Conservation (phyloP, 2,888 invertebrate genomes). For the Fabriciana adippe region DNA sequence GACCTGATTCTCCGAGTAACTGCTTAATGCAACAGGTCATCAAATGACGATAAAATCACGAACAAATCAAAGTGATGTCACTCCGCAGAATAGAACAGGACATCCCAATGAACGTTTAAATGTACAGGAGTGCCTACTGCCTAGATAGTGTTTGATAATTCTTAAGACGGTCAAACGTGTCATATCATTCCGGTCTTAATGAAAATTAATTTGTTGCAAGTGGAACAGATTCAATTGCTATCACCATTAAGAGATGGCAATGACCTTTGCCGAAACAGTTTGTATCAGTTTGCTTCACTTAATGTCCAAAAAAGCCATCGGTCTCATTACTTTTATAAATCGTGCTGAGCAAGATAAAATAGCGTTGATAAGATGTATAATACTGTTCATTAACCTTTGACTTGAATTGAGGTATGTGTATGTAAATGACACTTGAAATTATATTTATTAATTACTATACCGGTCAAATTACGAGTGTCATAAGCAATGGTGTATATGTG, state of each 20-base stretch:
- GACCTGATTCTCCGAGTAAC: slow-evolving; percentile 21
- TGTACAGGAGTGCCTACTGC: background rate
- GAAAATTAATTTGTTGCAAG: slow-evolving; percentile 78
- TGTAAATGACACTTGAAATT: background rate
- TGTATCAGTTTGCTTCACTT: slow-evolving; percentile 44
- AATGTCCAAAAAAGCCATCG: slow-evolving; percentile 13
- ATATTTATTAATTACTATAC: background rate
- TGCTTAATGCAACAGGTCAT: slow-evolving; percentile 44
- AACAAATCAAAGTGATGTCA: slow-evolving; percentile 61
- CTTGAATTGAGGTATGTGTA: background rate
- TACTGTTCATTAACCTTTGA: slow-evolving; percentile 3
- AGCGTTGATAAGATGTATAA: background rate
- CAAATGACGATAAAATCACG: slow-evolving; percentile 49
- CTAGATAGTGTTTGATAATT: slow-evolving; percentile 43
- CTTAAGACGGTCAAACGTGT: slow-evolving; percentile 55
- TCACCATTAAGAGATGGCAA: slow-evolving; percentile 71
- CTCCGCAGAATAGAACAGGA: slow-evolving; percentile 53
- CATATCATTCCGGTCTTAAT: slow-evolving; percentile 65
- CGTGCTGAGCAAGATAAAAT: background rate
- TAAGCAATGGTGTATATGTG: no score
- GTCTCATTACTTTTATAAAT: background rate
- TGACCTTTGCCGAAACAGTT: slow-evolving; percentile 73
- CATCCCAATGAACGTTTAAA: slow-evolving; percentile 51
- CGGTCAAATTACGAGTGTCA: no score
- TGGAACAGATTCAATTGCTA: slow-evolving; percentile 81